These are phyloP conservation scores for Lasiurus borealis DNA, from an alignment of 2,113 vertebrate species.

Conservation along the genomic window DNA sequence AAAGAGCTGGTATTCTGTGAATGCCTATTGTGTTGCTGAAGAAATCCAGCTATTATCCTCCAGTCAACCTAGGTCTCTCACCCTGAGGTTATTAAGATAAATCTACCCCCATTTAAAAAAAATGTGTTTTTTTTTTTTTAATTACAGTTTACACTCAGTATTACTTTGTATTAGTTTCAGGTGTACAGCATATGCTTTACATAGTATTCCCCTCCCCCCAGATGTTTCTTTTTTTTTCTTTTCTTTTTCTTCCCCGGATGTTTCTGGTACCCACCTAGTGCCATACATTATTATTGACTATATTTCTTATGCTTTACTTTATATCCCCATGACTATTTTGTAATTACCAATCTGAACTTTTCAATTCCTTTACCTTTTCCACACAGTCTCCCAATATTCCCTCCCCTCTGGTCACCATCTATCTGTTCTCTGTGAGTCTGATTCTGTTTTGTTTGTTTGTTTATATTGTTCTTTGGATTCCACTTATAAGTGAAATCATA, in stretches of 20 bases:
- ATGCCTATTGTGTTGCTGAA: background rate
- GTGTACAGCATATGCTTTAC: background rate
- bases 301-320: background rate
- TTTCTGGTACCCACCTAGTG: background rate
- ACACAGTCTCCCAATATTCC: background rate
- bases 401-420: background rate
- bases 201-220: background rate
- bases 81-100: background rate
- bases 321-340: background rate
- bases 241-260: no score
- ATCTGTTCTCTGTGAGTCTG: background rate
- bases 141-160: background rate
- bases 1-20: slow-evolving; percentile 21
- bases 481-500: background rate
- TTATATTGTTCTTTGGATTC: background rate
- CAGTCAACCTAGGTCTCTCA: background rate
- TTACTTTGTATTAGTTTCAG: background rate
- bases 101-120: background rate
- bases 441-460: background rate
- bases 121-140: background rate
- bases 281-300: background rate
- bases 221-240: no score
- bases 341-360: background rate
- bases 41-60: slow-evolving; percentile 29
- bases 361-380: background rate